These are phyloP conservation scores for Eulacestoma nigropectus DNA, from an alignment of 2,113 vertebrate genomes.

Conservation along the genomic window DNA sequence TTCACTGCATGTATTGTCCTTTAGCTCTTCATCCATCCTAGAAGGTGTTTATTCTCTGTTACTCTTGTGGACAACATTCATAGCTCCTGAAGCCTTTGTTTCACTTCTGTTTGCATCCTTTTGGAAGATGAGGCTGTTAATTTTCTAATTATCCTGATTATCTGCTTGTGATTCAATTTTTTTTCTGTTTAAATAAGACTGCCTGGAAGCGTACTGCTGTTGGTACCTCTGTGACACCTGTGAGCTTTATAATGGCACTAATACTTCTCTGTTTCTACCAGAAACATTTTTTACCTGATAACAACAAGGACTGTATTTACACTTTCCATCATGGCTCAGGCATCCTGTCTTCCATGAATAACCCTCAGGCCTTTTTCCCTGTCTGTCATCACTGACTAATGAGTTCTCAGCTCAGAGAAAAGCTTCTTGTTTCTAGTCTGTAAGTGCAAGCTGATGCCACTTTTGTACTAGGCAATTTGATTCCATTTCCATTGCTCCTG, in stretches of 20 bases:
- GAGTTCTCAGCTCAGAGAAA: background rate
- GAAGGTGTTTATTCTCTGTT: background rate
- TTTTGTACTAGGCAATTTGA: background rate
- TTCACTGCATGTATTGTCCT: background rate
- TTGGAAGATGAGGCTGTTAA: background rate
- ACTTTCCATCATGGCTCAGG: background rate
- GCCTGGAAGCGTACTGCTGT: background rate
- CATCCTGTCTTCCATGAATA: background rate
- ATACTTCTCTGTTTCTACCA: background rate
- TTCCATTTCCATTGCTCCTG: background rate
- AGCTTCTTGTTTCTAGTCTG: background rate
- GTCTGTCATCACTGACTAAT: slow-evolving; percentile 15
- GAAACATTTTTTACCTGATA: background rate
- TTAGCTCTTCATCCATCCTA: background rate
- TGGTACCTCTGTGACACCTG: background rate
- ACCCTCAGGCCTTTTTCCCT: background rate
- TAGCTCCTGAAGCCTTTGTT: background rate
- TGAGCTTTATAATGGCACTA: background rate
- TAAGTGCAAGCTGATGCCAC: background rate
- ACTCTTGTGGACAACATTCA: background rate
- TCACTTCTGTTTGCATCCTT: background rate
- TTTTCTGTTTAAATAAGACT: background rate
- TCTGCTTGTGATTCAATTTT: background rate
- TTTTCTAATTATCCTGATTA: background rate
- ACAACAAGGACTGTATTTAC: background rate